phyloP scores from a whole-genome alignment of 2,113 vertebrate species.

The Neotoma lepida region DNA sequence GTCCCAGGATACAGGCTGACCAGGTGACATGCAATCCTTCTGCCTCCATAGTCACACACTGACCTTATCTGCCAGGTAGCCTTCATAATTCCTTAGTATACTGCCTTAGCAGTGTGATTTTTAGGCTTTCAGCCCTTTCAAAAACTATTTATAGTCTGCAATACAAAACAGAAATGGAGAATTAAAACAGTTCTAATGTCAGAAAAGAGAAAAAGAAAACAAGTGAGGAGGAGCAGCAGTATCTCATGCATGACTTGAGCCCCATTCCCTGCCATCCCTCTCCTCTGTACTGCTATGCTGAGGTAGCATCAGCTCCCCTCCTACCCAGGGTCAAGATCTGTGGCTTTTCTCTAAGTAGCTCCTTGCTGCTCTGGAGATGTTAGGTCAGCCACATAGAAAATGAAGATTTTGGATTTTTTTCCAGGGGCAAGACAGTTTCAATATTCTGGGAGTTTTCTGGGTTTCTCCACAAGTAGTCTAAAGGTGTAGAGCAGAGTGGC shows the following conservation, averaged over 20 bases:
- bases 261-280: not conserved
- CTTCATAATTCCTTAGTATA: not conserved
- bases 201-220: not conserved
- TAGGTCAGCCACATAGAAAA: not conserved
- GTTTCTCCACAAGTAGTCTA: not conserved
- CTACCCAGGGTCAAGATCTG: not conserved
- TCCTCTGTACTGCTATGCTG: not conserved
- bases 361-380: not conserved
- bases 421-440: accelerated
- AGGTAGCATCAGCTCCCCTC: not conserved
- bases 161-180: not conserved
- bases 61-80: not conserved
- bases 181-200: not conserved
- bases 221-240: no score
- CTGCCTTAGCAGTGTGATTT: accelerated
- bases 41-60: no score
- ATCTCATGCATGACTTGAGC: not conserved
- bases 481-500: not conserved
- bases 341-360: not conserved
- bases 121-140: not conserved
- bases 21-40: no score
- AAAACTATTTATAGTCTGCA: not conserved
- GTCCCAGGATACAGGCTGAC: not conserved
- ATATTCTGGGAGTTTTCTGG: not conserved
- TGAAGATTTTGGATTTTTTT: not conserved